Conservation (phyloP, 2,113 vertebrate genomes). For the Sinocyclocheilus grahami region DNA sequence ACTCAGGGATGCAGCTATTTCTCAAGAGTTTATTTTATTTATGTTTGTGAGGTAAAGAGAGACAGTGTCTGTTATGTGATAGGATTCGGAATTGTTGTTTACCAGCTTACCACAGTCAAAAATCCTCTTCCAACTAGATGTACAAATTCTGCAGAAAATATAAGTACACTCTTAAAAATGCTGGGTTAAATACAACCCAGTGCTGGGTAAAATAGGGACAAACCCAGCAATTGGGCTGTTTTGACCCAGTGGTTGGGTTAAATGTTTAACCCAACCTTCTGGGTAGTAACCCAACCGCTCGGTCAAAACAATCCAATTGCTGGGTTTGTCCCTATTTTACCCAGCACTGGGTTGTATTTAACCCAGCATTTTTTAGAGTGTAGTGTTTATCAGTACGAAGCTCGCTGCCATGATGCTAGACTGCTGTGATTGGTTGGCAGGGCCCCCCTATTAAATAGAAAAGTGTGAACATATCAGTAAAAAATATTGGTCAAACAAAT, state of each 20-base stretch:
- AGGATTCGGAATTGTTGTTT: neutral
- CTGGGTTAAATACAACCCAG: no score
- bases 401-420: no score
- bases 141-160: neutral
- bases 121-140: neutral
- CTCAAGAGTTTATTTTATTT: constrained; percentile 7
- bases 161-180: neutral
- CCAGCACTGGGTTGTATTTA: no score
- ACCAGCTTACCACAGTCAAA: neutral
- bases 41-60: neutral
- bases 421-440: neutral
- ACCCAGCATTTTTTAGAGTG: no score
- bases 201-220: no score
- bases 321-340: no score
- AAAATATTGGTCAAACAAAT: neutral
- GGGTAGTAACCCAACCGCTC: no score
- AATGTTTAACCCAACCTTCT: no score
- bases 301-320: no score
- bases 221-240: no score
- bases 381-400: neutral
- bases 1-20: neutral
- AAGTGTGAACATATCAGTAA: neutral
- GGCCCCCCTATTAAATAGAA: neutral
- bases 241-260: no score
- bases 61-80: neutral